A percentile compares a stretch with the other conserved stretches of the same genome.
Conservation (phyloP, 2,797 vertebrate species). For the Hirundo rustica region DNA sequence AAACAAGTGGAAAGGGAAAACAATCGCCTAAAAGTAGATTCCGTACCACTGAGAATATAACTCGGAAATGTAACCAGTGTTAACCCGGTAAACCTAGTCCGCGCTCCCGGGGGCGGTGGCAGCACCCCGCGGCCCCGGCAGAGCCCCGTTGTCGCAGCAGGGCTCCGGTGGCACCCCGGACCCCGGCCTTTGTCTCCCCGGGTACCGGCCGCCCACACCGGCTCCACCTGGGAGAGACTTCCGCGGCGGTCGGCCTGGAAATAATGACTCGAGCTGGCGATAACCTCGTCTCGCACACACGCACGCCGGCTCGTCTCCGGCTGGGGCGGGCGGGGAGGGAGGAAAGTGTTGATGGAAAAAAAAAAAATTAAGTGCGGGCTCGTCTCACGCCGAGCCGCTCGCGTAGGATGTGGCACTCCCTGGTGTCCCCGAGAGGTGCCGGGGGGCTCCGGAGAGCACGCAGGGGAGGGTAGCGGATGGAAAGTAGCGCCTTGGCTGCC, state of each 20-base stretch:
- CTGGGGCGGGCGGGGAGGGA: background rate
- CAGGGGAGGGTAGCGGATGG: background rate
- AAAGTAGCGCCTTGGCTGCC: background rate
- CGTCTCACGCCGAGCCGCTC: background rate
- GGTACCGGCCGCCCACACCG: background rate
- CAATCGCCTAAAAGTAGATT: slow-evolving; percentile 68
- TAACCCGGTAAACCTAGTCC: slow-evolving; percentile 10
- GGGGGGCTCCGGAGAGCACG: background rate
- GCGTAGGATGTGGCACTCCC: background rate
- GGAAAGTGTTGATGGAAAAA: background rate
- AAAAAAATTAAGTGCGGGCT: background rate
- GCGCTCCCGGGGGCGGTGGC: background rate
- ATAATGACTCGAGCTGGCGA: slow-evolving; percentile 23
- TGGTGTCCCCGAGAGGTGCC: background rate
- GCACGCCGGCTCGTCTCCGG: background rate
- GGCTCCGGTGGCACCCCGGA: background rate
- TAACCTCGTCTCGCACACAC: background rate
- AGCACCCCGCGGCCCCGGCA: background rate
- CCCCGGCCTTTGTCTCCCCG: background rate
- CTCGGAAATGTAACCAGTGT: background rate
- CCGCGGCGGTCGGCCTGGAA: slow-evolving; percentile 30
- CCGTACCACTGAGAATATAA: slow-evolving; percentile 17
- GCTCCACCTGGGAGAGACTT: slow-evolving; percentile 17
- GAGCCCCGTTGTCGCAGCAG: background rate
- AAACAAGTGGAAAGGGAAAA: slow-evolving; percentile 78